These are phyloP conservation scores for Crotalus tigris DNA, from an alignment of 2,113 vertebrate genomes.

Conservation along the genomic window DNA sequence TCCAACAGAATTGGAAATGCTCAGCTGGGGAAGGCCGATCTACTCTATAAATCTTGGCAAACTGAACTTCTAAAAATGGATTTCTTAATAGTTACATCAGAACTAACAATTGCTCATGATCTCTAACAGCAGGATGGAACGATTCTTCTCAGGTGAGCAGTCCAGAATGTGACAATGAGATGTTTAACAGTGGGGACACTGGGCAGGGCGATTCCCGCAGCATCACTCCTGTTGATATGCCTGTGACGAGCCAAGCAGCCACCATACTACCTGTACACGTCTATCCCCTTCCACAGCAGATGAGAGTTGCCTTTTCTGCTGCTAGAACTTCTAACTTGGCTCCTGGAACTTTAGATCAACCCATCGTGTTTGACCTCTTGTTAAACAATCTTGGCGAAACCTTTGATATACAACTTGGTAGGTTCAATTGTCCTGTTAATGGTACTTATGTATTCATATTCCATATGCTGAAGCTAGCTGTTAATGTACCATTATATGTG, in stretches of 20 bases:
- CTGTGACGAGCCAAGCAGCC: slow-evolving; percentile 76
- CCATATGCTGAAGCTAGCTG: slow-evolving; percentile 95
- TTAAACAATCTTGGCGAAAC: slow-evolving; percentile 92
- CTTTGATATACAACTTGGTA: slow-evolving; percentile 87
- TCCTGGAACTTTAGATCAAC: slow-evolving; percentile 94
- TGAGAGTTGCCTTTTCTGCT: slow-evolving; percentile 92
- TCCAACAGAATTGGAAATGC: not conserved
- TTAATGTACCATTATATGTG: slow-evolving; percentile 94
- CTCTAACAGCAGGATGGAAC: slow-evolving; percentile 81
- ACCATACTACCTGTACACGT: slow-evolving; percentile 85
- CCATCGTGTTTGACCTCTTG: slow-evolving; percentile 92
- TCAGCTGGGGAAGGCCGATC: not conserved
- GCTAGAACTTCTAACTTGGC: slow-evolving; percentile 91
- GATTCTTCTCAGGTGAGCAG: slow-evolving; percentile 94
- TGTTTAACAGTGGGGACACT: slow-evolving; percentile 83
- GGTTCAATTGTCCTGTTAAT: slow-evolving; percentile 88
- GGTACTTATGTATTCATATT: slow-evolving; percentile 97
- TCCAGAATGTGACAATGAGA: slow-evolving; percentile 83
- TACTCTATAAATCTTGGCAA: not conserved
- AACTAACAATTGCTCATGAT: slow-evolving; percentile 30
- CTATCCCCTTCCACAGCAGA: slow-evolving; percentile 84
- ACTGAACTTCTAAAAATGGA: not conserved
- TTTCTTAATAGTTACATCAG: not conserved
- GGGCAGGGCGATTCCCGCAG: slow-evolving; percentile 87
- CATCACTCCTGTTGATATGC: slow-evolving; percentile 81